Base-by-base conservation (phyloP, 1,140 invertebrate species). In the Grapholita molesta region DNA sequence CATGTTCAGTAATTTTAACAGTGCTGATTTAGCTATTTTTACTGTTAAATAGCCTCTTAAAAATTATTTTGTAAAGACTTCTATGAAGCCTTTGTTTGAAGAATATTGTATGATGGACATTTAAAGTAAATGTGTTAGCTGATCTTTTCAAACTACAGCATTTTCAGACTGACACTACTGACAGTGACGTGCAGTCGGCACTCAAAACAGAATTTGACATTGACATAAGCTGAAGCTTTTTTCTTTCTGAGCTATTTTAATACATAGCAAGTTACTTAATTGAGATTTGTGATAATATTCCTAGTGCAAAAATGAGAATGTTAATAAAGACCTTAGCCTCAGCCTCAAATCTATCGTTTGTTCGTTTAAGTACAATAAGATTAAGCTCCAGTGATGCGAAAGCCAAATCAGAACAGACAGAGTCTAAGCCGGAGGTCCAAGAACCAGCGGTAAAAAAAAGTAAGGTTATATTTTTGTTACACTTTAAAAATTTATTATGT, bases 361-460 rank as follows among this genome's bases (percentile, higher is more conserved):
- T 33, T 42, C 65, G 75, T 64, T 76, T 67, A 66, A 82, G 69
- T 70, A 52, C 64, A 48, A 67, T 81, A 28, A 73, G 82, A n/a
- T 66, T 76, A 23, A 64, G 67, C 72, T 83, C 85, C 18, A 85
- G 71, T 65, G 79, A 86, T 79, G 72, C 73, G 0, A 68, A 83
- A 64, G 80, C 84, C 66, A 76, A 83, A 42, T 72, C 80, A 8
- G 73, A 80, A 67, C 67, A 67, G 3, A 52, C 12, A 18, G 25
- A 67, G 9, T 12, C 55, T 38, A 35, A 32, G 8, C 24, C 68
- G 48, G 67, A 70, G 0, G 70, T 71, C 53, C 77, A 80, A 42
- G 67, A 69, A 33, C 76, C 83, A 65, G 78, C 82, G 68, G 53
- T 81, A n/a, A 84, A 76, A 70, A 86, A 84, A 78, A 87, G 87